Evolutionary conservation across 2,888 invertebrate genomes (phyloP), one percentile per base, ranked within the genome.

Genomic region (Capitulum mitella): DNA sequence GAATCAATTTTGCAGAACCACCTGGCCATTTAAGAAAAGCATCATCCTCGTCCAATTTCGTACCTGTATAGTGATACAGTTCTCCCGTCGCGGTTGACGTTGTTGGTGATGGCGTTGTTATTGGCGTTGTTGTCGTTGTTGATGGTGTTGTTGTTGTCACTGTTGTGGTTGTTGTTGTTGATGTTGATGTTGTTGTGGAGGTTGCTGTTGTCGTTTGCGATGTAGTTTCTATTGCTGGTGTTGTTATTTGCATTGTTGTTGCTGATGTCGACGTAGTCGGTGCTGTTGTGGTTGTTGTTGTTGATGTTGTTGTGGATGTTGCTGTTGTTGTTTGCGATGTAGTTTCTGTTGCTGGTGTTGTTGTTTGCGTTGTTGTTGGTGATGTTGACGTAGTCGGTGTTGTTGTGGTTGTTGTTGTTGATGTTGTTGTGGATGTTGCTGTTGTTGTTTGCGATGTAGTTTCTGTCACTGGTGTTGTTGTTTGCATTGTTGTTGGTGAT

Each of bases 301-400:
- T n/a, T n/a, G n/a, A n/a, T n/a, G n/a, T n/a, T n/a, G n/a, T n/a
- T n/a, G n/a, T n/a, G n/a, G n/a, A n/a, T n/a, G n/a, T n/a, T n/a
- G 54, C 8, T 54, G 14, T n/a, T 29, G 54, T 19, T 78, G 32
- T 10, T 54, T 51, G 1, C 51, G 58, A n/a, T 58, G 58, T 58
- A 14, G 43, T 61, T 78, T 3, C 61, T 78, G 61, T 29, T 78
- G 26, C 26, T 78, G 70, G n/a, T 64, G 37, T 64, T 78, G 48
- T 10, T 78, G 26, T 8, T 78, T 16, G 8, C 40, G 78, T n/a
- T 46, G 37, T 10, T 78, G 78, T 70, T 64, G 58, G 5, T n/a
- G 26, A 22, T 78, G 78, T 26, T 78, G n/a, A 48, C 51, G 37
- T 51, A 12, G 54, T 14, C 14, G 16, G 29, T 64, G 19, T 26